A percentile compares a stretch with the other conserved stretches of the same genome.
Evolutionary conservation across 2,797 vertebrate species (phyloP).

Genomic region (Pantherophis alleghaniensis): DNA sequence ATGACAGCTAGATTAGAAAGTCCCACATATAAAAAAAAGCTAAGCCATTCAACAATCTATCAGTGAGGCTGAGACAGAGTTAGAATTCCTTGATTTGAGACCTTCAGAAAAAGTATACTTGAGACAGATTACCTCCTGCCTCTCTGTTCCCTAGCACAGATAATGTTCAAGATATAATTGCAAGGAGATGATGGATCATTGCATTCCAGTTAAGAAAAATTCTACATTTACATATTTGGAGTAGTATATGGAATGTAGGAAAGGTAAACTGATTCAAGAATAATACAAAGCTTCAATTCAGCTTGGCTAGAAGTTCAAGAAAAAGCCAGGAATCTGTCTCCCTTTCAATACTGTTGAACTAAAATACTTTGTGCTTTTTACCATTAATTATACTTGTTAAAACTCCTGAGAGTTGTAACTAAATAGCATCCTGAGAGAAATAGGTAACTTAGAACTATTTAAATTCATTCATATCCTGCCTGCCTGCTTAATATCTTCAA

Average conservation of each 20-base stretch:
- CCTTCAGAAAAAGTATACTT: not conserved
- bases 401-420: not conserved
- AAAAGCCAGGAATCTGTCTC: not conserved
- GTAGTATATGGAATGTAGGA: not conserved
- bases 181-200: not conserved
- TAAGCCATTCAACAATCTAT: not conserved
- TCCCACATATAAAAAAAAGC: not conserved
- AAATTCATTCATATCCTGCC: not conserved
- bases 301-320: not conserved
- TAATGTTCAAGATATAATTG: not conserved
- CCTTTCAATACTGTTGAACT: not conserved
- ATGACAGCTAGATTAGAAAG: not conserved
- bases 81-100: not conserved
- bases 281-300: not conserved
- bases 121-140: not conserved
- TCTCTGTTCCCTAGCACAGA: not conserved
- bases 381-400: not conserved
- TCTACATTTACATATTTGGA: not conserved
- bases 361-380: not conserved
- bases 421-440: not conserved
- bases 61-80: not conserved
- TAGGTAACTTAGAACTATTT: not conserved
- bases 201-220: not conserved
- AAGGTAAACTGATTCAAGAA: not conserved
- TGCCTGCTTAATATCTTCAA: not conserved